phyloP scores from a whole-genome alignment of 64 coral and sea anemone genomes.

The Montipora capricornis region DNA sequence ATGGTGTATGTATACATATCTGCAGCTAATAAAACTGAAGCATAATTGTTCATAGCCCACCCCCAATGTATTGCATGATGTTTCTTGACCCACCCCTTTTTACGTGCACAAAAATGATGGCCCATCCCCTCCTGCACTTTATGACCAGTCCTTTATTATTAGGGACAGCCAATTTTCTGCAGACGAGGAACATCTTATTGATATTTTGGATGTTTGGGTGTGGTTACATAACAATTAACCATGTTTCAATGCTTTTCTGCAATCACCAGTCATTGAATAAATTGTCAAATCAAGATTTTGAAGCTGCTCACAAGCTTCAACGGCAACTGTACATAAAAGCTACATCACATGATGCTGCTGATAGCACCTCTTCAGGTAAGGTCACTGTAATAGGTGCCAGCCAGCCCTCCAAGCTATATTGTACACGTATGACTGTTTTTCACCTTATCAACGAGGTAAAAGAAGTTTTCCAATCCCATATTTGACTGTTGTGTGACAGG shows the following conservation, averaged over 20 bases:
- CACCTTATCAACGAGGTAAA: not conserved
- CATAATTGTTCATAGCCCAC: too few relatives aligned
- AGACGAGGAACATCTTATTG: slow-evolving; percentile 26
- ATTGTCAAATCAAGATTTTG: not conserved
- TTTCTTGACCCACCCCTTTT: too few relatives aligned
- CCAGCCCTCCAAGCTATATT: not conserved
- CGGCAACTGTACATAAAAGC: not conserved
- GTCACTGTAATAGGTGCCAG: not conserved
- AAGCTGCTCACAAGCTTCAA: not conserved
- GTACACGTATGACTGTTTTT: not conserved
- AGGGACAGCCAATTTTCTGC: not conserved
- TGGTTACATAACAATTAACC: not conserved
- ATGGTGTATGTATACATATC: too few relatives aligned
- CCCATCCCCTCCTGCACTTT: not conserved
- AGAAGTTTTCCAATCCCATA: not conserved
- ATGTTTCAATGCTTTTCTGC: slow-evolving; percentile 1
- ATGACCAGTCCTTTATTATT: not conserved
- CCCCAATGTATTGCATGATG: too few relatives aligned
- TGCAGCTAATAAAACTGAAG: too few relatives aligned
- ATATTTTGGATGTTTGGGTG: slow-evolving; percentile 20
- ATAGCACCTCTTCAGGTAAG: not conserved
- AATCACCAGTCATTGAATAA: not conserved
- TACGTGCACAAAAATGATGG: too few relatives aligned
- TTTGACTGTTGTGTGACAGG: not conserved
- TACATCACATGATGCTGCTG: not conserved